Evolutionary conservation across 2,797 vertebrate genomes (phyloP).

Genomic region (Margarornis squamiger): DNA sequence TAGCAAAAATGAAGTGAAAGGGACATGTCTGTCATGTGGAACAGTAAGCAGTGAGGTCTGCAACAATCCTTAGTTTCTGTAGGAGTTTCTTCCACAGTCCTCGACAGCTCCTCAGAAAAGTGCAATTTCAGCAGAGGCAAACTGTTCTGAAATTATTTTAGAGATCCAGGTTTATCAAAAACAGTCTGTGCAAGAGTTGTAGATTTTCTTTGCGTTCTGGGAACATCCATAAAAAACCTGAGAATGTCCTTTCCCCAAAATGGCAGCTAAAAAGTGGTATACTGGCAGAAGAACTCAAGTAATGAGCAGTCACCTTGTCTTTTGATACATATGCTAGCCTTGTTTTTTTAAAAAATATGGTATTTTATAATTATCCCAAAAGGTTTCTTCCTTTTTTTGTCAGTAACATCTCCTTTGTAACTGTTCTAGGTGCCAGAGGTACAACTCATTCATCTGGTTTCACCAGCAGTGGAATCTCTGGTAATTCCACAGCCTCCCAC

Average conservation of each 20-base stretch:
- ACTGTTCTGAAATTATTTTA: background rate
- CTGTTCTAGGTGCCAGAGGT: slow-evolving; percentile 10
- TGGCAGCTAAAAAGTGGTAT: background rate
- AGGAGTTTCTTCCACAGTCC: background rate
- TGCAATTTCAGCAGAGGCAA: background rate
- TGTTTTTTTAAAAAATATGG: background rate
- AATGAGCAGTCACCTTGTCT: background rate
- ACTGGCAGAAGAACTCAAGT: background rate
- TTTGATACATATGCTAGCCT: background rate
- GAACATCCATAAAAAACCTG: background rate
- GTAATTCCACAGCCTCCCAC: background rate
- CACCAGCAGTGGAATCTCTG: background rate
- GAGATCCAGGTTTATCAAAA: background rate
- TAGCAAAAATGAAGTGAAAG: background rate
- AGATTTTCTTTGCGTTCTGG: background rate
- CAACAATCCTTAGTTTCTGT: background rate
- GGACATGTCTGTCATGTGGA: background rate
- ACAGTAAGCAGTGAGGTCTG: background rate
- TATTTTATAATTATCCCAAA: background rate
- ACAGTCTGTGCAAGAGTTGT: background rate
- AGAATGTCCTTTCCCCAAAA: background rate
- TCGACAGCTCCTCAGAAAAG: background rate
- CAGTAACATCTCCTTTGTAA: background rate
- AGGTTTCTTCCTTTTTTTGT: background rate
- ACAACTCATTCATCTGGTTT: slow-evolving; percentile 50